A percentile compares a stretch with the other conserved stretches of the same genome.
Evolutionary conservation across 2,888 invertebrate species (phyloP).

Genomic region (Therioaphis trifolii): DNA sequence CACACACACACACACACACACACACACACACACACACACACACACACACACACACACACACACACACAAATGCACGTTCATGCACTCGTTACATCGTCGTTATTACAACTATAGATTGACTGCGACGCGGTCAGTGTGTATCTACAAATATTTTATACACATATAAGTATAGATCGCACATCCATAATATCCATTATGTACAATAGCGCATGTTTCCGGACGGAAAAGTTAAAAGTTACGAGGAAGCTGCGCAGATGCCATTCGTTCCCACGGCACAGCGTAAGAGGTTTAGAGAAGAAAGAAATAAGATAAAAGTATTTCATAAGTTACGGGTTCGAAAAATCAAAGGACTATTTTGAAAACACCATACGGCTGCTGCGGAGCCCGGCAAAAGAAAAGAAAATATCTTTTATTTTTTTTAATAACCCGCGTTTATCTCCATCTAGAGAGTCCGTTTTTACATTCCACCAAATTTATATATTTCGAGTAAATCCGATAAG

Average conservation of each 20-base stretch:
- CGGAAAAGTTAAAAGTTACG: conserved; percentile 56
- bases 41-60: no score
- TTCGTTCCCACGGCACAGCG: conserved; percentile 33
- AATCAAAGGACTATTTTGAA: conserved; percentile 25
- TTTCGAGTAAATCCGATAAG: not conserved
- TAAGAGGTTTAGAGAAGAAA: conserved; percentile 31
- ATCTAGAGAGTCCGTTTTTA: not conserved
- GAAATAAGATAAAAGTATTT: conserved; percentile 46
- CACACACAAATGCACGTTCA: no score
- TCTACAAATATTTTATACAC: not conserved
- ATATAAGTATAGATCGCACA: no score
- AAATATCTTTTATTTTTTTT: not conserved
- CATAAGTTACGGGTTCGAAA: not conserved
- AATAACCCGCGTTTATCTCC: not conserved
- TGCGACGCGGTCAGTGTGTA: not conserved
- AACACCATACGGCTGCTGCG: not conserved
- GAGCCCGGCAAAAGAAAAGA: not conserved
- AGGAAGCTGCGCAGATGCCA: conserved; percentile 52
- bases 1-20: no score
- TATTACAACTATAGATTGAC: no score
- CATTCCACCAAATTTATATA: not conserved
- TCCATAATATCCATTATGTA: conserved; percentile 39
- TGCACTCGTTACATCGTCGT: no score
- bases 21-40: no score
- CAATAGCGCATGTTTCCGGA: conserved; percentile 20